These are phyloP conservation scores for Sinocyclocheilus maitianheensis DNA, from an alignment of 2,113 vertebrate genomes.

Conservation along the genomic window DNA sequence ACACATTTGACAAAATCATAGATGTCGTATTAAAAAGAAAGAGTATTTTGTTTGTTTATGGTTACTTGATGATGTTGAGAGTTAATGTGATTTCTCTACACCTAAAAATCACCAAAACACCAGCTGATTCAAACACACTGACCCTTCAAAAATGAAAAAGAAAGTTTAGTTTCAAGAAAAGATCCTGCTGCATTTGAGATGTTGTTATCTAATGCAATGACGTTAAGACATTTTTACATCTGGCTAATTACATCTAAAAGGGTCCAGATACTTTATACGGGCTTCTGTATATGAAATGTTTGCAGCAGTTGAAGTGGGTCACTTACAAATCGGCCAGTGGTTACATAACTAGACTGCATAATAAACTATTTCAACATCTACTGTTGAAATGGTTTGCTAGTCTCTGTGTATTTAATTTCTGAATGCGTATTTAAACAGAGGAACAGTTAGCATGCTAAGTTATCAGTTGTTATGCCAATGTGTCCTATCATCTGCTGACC, in stretches of 20 bases:
- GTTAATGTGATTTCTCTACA: background rate
- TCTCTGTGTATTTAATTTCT: background rate
- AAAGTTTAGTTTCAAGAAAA: background rate
- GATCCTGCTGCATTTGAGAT: background rate
- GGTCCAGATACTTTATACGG: background rate
- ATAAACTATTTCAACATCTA: slow-evolving; percentile 14
- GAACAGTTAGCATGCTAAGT: background rate
- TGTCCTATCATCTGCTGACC: background rate
- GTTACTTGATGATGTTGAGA: background rate
- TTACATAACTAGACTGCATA: background rate
- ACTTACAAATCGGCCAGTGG: background rate
- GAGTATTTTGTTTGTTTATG: background rate
- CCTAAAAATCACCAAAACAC: background rate
- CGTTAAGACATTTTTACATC: background rate
- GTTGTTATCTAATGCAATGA: background rate
- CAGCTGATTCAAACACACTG: background rate
- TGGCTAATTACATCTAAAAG: background rate
- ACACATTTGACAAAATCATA: background rate
- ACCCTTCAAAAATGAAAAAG: background rate
- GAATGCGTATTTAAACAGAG: background rate
- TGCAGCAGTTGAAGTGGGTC: slow-evolving; percentile 3
- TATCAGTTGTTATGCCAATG: slow-evolving; percentile 1
- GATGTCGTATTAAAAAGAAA: background rate
- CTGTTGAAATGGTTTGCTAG: background rate
- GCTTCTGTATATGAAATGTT: background rate